phyloP scores from a whole-genome alignment of 2,113 vertebrate genomes.

The Verasper variegatus region DNA sequence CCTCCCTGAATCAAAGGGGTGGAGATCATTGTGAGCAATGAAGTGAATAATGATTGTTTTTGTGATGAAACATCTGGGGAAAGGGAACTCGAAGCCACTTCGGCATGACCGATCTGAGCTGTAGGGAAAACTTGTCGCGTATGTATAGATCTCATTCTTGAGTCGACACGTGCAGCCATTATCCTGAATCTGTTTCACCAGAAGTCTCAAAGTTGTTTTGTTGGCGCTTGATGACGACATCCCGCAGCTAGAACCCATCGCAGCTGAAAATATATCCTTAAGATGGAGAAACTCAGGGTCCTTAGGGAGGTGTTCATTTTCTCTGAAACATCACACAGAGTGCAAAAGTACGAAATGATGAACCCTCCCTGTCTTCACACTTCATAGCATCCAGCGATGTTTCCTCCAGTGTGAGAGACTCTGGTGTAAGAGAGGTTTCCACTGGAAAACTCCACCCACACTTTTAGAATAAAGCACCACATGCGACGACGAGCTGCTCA shows the following conservation, averaged over 20 bases:
- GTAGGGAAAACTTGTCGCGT: too few species aligned
- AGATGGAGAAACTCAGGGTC: slow-evolving; percentile 20
- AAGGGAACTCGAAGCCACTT: not conserved
- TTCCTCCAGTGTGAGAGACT: not conserved
- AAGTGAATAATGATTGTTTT: not conserved
- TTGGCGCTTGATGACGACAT: not conserved
- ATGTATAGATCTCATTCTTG: not conserved
- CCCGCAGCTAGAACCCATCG: slow-evolving; percentile 11
- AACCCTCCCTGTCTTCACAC: slow-evolving; percentile 8
- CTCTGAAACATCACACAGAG: slow-evolving; percentile 7
- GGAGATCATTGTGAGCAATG: not conserved
- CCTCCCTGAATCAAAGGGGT: slow-evolving; percentile 19
- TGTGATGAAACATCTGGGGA: slow-evolving; percentile 21
- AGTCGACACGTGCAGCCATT: not conserved
- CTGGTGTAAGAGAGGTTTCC: slow-evolving; percentile 15
- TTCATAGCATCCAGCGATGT: not conserved
- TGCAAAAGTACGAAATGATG: slow-evolving; percentile 2
- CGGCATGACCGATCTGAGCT: not conserved
- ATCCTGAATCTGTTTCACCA: not conserved
- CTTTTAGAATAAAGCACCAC: not conserved
- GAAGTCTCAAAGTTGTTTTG: not conserved
- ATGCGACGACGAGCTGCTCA: slow-evolving; percentile 1
- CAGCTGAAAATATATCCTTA: not conserved
- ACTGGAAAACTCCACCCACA: slow-evolving; percentile 6
- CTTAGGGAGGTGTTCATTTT: not conserved